phyloP scores from a whole-genome alignment of 1,140 invertebrate genomes.

The Lordiphosa clarofinis region DNA sequence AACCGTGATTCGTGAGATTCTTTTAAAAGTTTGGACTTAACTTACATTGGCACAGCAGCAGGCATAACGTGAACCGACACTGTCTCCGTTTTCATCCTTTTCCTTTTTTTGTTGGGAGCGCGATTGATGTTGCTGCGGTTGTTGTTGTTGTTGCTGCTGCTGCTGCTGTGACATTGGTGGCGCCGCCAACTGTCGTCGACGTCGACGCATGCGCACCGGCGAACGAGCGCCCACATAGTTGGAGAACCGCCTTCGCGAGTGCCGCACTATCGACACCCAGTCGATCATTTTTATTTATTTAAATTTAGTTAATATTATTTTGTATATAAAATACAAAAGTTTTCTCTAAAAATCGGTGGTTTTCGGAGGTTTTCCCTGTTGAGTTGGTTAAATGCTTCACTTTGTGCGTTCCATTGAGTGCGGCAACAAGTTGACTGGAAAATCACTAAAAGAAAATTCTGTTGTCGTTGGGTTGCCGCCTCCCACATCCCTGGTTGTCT shows the following conservation, averaged over 20 bases:
- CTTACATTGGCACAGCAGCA: constrained; percentile 77
- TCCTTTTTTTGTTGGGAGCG: constrained; percentile 41
- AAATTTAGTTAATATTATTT: constrained; percentile 12
- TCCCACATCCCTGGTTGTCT: too few relatives aligned
- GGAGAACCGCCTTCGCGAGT: constrained; percentile 86
- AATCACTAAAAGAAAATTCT: too few relatives aligned
- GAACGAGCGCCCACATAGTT: constrained; percentile 85
- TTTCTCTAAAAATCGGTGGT: constrained; percentile 26
- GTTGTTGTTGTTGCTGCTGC: constrained; percentile 30
- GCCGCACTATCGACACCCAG: constrained; percentile 88
- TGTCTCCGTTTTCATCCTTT: constrained; percentile 23
- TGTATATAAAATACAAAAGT: constrained; percentile 1
- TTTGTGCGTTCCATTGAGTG: not conserved
- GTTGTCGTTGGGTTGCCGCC: too few relatives aligned
- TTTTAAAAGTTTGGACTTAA: too few relatives aligned
- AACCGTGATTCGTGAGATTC: too few relatives aligned
- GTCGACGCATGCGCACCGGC: constrained; percentile 83
- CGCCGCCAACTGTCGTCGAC: constrained; percentile 78
- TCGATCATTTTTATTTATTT: constrained; percentile 83
- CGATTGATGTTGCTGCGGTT: constrained; percentile 43
- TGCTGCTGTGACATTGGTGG: constrained; percentile 50
- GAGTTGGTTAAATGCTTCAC: not conserved
- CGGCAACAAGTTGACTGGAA: too few relatives aligned
- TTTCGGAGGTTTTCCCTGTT: constrained; percentile 11
- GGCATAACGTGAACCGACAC: constrained; percentile 42